Percentiles rank a stretch among this genome's conserved stretches.
Conservation (phyloP, 2,113 vertebrate genomes). For the Neopipo cinnamomea region DNA sequence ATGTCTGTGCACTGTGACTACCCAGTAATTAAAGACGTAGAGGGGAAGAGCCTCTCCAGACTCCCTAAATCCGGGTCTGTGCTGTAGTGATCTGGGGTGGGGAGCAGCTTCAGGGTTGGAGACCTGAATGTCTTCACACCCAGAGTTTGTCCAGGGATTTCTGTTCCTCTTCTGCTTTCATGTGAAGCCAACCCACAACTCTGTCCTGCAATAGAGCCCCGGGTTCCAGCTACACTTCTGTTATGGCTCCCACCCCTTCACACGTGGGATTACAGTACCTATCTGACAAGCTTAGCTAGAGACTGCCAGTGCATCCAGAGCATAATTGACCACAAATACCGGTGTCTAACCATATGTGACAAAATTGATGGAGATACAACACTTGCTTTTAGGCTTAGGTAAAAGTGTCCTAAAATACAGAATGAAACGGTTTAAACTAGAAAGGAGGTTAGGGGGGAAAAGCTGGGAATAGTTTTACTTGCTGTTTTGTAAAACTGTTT, state of each 20-base stretch:
- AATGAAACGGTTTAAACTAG: background rate
- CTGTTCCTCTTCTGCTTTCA: background rate
- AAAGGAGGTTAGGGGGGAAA: background rate
- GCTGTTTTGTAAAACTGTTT: background rate
- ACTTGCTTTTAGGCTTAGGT: background rate
- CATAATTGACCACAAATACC: fast-evolving
- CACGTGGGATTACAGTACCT: background rate
- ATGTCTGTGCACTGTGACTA: background rate
- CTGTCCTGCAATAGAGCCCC: background rate
- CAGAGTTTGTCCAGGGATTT: background rate
- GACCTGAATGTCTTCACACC: background rate
- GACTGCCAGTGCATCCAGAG: background rate
- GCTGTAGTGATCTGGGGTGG: background rate
- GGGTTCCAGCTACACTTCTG: background rate
- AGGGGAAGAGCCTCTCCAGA: background rate
- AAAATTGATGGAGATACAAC: background rate
- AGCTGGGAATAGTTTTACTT: background rate
- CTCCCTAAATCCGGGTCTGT: background rate
- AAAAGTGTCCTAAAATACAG: background rate
- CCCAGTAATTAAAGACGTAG: background rate
- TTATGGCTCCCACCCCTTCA: background rate
- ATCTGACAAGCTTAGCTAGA: fast-evolving
- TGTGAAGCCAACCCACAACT: background rate
- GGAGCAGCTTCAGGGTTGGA: background rate
- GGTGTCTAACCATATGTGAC: fast-evolving